A percentile compares a stretch with the other conserved stretches of the same genome.
Evolutionary conservation across 2,888 invertebrate genomes (phyloP).

Genomic region (Bibio marci): DNA sequence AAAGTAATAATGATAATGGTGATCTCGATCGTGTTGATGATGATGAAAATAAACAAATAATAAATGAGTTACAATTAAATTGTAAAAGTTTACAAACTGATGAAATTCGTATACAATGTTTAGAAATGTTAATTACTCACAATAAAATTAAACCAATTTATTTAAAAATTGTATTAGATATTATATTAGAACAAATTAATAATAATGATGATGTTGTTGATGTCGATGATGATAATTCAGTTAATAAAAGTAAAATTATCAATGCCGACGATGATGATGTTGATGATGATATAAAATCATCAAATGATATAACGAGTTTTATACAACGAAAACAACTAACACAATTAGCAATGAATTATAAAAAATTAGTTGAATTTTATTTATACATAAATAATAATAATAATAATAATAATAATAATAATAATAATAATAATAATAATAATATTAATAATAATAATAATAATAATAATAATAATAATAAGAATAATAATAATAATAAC

Average conservation of each 20-base stretch:
- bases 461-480: neutral
- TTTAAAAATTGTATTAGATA: slow-evolving; percentile 33
- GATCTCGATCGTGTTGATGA: slow-evolving; percentile 14
- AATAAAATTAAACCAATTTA: slow-evolving; percentile 44
- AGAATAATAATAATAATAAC: no score
- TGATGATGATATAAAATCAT: slow-evolving; percentile 23
- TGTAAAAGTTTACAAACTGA: slow-evolving; percentile 49
- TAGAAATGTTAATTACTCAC: slow-evolving; percentile 50
- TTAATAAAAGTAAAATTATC: slow-evolving; percentile 16
- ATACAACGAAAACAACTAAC: slow-evolving; percentile 12
- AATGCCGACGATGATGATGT: slow-evolving; percentile 21
- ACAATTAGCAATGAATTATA: slow-evolving; percentile 17
- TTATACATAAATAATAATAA: slow-evolving; percentile 14
- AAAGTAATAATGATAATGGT: slow-evolving; percentile 31
- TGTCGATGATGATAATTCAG: slow-evolving; percentile 12
- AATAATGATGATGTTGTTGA: slow-evolving; percentile 15
- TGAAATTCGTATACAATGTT: slow-evolving; percentile 50
- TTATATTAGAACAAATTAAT: slow-evolving; percentile 26
- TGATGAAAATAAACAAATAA: slow-evolving; percentile 33
- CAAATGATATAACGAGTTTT: neutral
- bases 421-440: no score
- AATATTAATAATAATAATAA: neutral
- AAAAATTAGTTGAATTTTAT: slow-evolving; percentile 22
- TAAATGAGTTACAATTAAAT: slow-evolving; percentile 18
- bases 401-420: no score